Evolutionary conservation across 2,113 vertebrate genomes (phyloP), one percentile per base, ranked within the genome.

Genomic region (Oncorhynchus kisutch): DNA sequence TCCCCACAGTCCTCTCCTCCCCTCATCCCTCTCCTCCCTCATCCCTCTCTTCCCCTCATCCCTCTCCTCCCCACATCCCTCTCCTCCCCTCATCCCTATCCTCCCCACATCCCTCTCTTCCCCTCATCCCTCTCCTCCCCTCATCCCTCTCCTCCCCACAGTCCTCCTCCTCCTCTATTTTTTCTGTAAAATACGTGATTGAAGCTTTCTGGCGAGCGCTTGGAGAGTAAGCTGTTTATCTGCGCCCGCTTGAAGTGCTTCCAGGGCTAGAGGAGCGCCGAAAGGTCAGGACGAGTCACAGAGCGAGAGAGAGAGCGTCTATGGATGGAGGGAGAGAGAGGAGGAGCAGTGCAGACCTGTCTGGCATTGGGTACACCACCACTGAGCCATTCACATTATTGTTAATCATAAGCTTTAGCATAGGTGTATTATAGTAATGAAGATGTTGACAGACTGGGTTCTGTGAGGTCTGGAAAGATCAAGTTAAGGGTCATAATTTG

Each of bases 181-280:
- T 90, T 87, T 85, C 81, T 79, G 87, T 79, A 84, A 80, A 89
- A 89, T 87, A 88, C 76, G 85, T 86, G 86, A 88, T 89, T 90
- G 86, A 80, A 89, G 86, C 90, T 90, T 0, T 84, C 79, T 75
- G 74, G 78, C 68, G 70, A 86, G 84, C 64, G 81, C 87, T 87
- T 85, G 31, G 86, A 90, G 85, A 88, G 85, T 90, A 90, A 91
- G 88, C 88, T 84, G 90, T 90, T 88, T 91, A 88, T 91, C 89
- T 88, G 84, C 39, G 81, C 82, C 76, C 85, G 83, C 89, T 89
- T 90, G 84, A 77, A 92, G 74, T 89, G 89, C 88, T 91, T 89
- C 85, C 90, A 87, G 91, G 88, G 88, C 81, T 81, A 60, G 72
- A 75, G 81, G 39, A 84, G 81, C 85, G 82, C 86, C 81, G 73